A percentile compares a stretch with the other conserved stretches of the same genome.
Evolutionary conservation across 2,113 vertebrate species (phyloP).

Genomic region (Rhabdornis inornatus): DNA sequence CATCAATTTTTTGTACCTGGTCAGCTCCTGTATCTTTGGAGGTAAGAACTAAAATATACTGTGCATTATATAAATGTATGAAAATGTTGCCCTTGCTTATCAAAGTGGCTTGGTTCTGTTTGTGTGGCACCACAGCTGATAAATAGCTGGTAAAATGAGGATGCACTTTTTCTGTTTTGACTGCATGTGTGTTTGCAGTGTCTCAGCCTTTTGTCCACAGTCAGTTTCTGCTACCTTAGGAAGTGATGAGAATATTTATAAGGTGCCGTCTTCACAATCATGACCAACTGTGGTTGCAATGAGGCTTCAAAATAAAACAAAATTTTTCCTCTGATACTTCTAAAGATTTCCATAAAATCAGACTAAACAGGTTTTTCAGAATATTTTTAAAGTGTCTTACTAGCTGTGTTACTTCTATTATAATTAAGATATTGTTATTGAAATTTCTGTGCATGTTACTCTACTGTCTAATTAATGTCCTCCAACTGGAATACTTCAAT

Average conservation of each 20-base stretch:
- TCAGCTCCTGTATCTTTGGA: conserved; percentile 18
- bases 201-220: background rate
- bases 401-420: background rate
- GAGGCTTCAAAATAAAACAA: background rate
- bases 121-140: background rate
- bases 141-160: background rate
- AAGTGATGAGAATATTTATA: background rate
- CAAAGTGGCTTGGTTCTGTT: background rate
- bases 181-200: background rate
- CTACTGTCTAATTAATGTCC: background rate
- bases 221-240: background rate
- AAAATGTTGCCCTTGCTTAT: background rate
- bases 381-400: background rate
- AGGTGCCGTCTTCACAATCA: background rate
- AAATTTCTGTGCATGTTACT: background rate
- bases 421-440: background rate
- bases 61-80: background rate
- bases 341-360: background rate
- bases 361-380: background rate
- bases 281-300: background rate
- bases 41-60: conserved; percentile 61
- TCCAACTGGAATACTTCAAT: background rate
- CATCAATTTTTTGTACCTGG: background rate
- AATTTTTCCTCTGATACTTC: background rate
- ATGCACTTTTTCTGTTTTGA: background rate